Conservation (phyloP, 1,140 invertebrate species). For the Megalopta genalis region DNA sequence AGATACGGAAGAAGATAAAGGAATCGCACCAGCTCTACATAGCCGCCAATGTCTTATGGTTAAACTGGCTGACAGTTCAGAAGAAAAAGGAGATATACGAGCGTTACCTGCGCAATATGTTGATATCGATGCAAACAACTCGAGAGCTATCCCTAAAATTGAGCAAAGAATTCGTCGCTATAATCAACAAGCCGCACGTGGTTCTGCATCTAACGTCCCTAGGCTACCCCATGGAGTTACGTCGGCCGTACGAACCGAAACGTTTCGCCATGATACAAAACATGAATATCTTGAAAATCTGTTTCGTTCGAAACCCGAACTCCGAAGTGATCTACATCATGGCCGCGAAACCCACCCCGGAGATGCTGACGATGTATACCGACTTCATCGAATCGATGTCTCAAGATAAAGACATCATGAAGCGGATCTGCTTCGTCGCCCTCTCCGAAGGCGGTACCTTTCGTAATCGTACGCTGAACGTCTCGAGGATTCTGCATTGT, state of each 20-base stretch:
- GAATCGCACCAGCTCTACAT: constrained; percentile 30
- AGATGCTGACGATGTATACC: constrained; percentile 51
- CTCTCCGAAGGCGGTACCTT: constrained; percentile 40
- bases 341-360: constrained; percentile 22
- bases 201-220: constrained; percentile 51
- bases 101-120: constrained; percentile 46
- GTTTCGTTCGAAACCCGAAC: constrained; percentile 35
- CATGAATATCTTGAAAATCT: constrained; percentile 37
- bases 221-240: constrained; percentile 34
- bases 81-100: constrained; percentile 40
- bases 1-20: constrained; percentile 11
- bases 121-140: constrained; percentile 32
- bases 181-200: constrained; percentile 39
- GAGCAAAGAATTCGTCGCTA: constrained; percentile 12
- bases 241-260: constrained; percentile 8
- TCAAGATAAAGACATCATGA: constrained; percentile 7
- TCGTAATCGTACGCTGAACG: constrained; percentile 19
- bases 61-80: constrained; percentile 36
- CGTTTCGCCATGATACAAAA: constrained; percentile 41
- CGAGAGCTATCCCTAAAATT: constrained; percentile 34
- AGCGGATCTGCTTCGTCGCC: constrained; percentile 49
- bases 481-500: constrained; percentile 47
- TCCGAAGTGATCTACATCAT: constrained; percentile 49
- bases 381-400: constrained; percentile 54
- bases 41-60: constrained; percentile 58